phyloP scores from a whole-genome alignment of 2,888 invertebrate genomes.

The Rhorus exstirpatorius region DNA sequence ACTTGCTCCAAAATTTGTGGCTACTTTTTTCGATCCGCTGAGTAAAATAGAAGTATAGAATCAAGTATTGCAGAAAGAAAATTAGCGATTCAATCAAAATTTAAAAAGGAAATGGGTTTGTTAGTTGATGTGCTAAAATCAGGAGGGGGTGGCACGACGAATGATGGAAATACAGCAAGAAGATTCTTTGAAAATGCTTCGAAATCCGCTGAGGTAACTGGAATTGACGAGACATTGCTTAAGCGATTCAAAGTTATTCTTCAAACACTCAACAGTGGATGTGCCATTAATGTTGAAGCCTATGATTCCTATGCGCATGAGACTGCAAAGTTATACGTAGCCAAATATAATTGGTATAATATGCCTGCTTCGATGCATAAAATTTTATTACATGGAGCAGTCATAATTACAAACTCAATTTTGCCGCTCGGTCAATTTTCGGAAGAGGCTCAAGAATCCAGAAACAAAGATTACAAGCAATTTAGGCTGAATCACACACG shows the following conservation, averaged over 20 bases:
- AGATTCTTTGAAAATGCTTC: conserved; percentile 66
- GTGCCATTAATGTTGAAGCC: conserved; percentile 58
- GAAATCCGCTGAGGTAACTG: conserved; percentile 55
- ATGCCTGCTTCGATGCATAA: conserved; percentile 1
- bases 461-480: conserved; percentile 12
- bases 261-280: conserved; percentile 64
- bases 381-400: conserved; percentile 13
- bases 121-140: conserved; percentile 67
- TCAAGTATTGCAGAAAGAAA: conserved; percentile 21
- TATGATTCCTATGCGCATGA: not conserved
- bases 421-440: conserved; percentile 9
- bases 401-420: not conserved
- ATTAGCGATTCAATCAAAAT: conserved; percentile 54
- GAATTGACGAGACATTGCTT: conserved; percentile 43
- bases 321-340: conserved; percentile 3
- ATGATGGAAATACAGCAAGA: conserved; percentile 71
- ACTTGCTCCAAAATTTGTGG: conserved; percentile 11
- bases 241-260: conserved; percentile 63
- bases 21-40: conserved; percentile 10
- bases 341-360: conserved; percentile 8
- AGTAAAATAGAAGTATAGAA: conserved; percentile 22
- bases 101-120: conserved; percentile 56
- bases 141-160: conserved; percentile 62
- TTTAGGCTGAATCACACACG: not conserved
- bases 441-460: conserved; percentile 18